Evolutionary conservation across 2,113 vertebrate genomes (phyloP), one percentile per base, ranked within the genome.

Genomic region (Pangasianodon gigas): DNA sequence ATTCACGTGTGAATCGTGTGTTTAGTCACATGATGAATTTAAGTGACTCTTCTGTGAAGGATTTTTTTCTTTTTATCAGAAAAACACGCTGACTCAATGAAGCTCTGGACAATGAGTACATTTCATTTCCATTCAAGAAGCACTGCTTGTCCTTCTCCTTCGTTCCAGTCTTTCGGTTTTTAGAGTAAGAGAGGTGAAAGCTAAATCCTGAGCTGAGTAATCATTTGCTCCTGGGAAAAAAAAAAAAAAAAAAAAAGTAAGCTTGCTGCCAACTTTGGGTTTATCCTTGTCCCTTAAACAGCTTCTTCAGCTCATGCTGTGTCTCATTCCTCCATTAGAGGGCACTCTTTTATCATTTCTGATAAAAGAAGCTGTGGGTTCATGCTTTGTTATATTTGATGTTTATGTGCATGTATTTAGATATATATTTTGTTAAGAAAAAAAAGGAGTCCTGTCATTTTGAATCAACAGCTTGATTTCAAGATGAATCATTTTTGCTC

Each of bases 281-380:
- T 48, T 26, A 37, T 32, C 67, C n/a, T 69, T 3, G 7, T 79
- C 24, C 10, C 10, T 79, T 0, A 6, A 79, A 29, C 46, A 79
- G 41, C 74, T 46, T 80, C 46, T 51, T 51, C 11, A 56, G 37
- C 1, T 56, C 51, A 83, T 83, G 52, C 80, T 56, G 80, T 83
- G 80, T 83, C n/a, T 11, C 80, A 26, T 51, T 82, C n/a, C 10
- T 54, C 87, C 87, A 88, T n/a, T 69, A 88, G 87, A 88, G 58
- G 87, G 87, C 60, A 54, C 46, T 41, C 29, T 62, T 32, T 48
- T 24, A 62, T 67, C 60, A 82, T 88, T 67, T 26, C n/a, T 67
- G 44, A 37, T 56, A 4, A 10, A 1, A 2, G 18, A 8, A 48
- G 44, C 0, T 81, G 26, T 77, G 29, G 18, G 71, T n/a, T 81